Evolutionary conservation across 2,113 vertebrate genomes (phyloP).

Genomic region (Plestiodon gilberti): DNA sequence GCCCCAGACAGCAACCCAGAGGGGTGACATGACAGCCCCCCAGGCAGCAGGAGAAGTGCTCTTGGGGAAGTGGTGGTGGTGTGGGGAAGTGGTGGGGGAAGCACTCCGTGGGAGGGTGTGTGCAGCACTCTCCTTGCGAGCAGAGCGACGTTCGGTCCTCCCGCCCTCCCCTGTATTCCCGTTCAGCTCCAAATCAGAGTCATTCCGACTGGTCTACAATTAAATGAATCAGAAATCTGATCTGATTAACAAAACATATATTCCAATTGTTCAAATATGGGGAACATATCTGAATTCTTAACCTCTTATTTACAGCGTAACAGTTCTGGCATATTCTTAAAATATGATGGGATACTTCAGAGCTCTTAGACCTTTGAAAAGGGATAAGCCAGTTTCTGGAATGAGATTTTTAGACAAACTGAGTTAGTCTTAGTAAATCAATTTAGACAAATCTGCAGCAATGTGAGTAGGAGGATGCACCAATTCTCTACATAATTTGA

Average conservation of each 20-base stretch:
- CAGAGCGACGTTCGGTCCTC: no score
- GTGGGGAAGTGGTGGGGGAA: no score
- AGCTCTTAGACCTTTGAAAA: constrained; percentile 46
- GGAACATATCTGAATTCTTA: neutral
- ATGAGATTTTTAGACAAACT: constrained; percentile 69
- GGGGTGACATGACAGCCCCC: no score
- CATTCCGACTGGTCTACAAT: no score
- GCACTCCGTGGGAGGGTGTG: no score
- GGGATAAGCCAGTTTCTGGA: constrained; percentile 55
- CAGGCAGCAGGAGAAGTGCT: no score
- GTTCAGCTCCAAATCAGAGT: no score
- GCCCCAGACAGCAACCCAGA: no score
- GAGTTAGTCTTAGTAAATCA: constrained; percentile 72
- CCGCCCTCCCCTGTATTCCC: no score
- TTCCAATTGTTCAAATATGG: neutral
- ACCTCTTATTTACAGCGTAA: neutral
- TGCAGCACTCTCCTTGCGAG: no score
- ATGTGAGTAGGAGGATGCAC: constrained; percentile 69
- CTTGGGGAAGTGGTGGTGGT: no score
- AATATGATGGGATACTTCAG: neutral
- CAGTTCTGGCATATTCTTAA: neutral
- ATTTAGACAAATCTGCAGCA: constrained; percentile 73
- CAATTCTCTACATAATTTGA: constrained; percentile 72
- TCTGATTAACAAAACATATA: constrained; percentile 10
- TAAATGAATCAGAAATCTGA: constrained; percentile 23